Percentiles rank a stretch among this genome's conserved stretches.
phyloP scores from a whole-genome alignment of 2,888 invertebrate species.

The Trachelus troglodyta region DNA sequence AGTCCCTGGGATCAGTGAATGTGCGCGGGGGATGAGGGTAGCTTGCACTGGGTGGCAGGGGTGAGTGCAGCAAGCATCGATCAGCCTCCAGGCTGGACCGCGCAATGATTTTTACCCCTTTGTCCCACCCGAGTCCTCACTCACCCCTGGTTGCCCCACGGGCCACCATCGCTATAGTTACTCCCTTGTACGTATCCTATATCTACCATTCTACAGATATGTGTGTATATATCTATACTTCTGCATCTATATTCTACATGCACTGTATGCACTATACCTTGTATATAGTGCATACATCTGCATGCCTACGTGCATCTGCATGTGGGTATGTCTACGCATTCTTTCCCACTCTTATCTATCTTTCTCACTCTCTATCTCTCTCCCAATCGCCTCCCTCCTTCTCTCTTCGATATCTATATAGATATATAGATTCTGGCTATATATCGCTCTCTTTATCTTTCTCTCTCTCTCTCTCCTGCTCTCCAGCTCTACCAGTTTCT shows the following conservation, averaged over 20 bases:
- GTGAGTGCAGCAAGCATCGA: slow-evolving; percentile 58
- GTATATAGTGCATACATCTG: background rate
- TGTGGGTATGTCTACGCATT: slow-evolving; percentile 16
- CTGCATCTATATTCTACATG: slow-evolving; percentile 33
- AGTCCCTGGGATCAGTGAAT: slow-evolving; percentile 66
- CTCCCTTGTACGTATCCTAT: slow-evolving; percentile 36
- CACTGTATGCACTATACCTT: background rate
- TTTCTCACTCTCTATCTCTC: slow-evolving; percentile 34
- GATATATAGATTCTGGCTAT: background rate
- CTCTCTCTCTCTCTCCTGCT: slow-evolving; percentile 20
- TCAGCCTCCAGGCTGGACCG: slow-evolving; percentile 67
- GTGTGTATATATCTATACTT: slow-evolving; percentile 20
- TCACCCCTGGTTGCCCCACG: slow-evolving; percentile 53
- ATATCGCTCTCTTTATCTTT: slow-evolving; percentile 15
- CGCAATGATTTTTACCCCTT: slow-evolving; percentile 67
- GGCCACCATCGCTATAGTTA: slow-evolving; percentile 39
- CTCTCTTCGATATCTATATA: background rate
- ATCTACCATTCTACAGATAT: slow-evolving; percentile 15
- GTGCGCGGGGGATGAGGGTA: slow-evolving; percentile 38
- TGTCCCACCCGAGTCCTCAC: slow-evolving; percentile 50
- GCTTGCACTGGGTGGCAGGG: slow-evolving; percentile 24
- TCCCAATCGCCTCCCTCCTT: slow-evolving; percentile 14
- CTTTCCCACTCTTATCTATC: slow-evolving; percentile 30
- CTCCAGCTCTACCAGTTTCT: slow-evolving; percentile 1
- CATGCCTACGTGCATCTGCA: slow-evolving; percentile 28